Conservation (phyloP, 2,797 vertebrate species). For the Scleropages formosus region DNA sequence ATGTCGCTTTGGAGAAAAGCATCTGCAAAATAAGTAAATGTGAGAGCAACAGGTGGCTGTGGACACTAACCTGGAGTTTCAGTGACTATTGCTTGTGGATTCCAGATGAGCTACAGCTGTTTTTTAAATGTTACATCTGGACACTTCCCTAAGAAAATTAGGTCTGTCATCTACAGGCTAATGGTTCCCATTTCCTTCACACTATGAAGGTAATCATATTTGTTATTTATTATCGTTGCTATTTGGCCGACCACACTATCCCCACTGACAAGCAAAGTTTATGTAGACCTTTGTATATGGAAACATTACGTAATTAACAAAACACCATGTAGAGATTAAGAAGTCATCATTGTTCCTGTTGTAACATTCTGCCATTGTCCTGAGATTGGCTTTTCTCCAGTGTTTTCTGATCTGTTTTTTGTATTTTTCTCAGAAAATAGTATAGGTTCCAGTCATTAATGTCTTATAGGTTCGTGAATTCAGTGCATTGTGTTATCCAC, state of each 20-base stretch:
- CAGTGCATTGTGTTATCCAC: not conserved
- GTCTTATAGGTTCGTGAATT: too few relatives aligned
- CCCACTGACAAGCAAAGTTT: constrained; percentile 1
- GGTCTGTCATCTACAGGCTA: constrained; percentile 48
- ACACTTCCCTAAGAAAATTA: constrained; percentile 45
- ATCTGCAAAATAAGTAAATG: too few relatives aligned
- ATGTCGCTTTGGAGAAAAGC: too few relatives aligned
- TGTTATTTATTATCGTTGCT: constrained; percentile 61
- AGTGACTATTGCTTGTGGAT: constrained; percentile 67
- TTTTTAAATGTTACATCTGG: constrained; percentile 69
- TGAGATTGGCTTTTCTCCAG: not conserved
- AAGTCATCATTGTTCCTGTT: constrained; percentile 15
- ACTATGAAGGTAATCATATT: constrained; percentile 49
- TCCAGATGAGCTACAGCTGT: constrained; percentile 68
- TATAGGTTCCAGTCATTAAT: not conserved
- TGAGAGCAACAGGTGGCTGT: constrained; percentile 67
- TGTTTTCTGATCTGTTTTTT: constrained; percentile 17
- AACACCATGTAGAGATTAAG: constrained; percentile 15
- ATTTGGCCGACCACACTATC: not conserved
- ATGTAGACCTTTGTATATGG: not conserved
- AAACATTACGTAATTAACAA: constrained; percentile 7
- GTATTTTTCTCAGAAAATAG: constrained; percentile 1
- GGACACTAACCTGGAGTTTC: constrained; percentile 62
- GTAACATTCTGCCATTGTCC: not conserved
- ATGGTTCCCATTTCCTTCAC: constrained; percentile 36